Evolutionary conservation across 1,140 invertebrate species (phyloP).

Genomic region (Pomacea maculata): DNA sequence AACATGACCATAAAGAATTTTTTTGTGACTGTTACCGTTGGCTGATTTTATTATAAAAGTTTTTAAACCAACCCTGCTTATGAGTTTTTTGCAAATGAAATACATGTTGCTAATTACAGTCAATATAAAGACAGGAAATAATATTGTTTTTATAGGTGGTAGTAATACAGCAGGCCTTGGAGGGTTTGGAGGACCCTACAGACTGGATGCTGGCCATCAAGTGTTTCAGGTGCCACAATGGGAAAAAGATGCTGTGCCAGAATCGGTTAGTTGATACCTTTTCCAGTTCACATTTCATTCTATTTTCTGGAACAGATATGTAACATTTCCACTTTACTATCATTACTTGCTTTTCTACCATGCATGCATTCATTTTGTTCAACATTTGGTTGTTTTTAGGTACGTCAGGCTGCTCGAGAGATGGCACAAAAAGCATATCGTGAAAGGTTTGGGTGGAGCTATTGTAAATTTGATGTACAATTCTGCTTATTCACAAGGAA

Average conservation of each 20-base stretch:
- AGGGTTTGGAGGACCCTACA: conserved; percentile 64
- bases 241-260: conserved; percentile 90
- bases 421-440: conserved; percentile 92
- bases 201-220: conserved; percentile 88
- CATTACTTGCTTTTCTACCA: not conserved
- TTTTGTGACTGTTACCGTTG: too few species aligned
- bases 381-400: conserved; percentile 50
- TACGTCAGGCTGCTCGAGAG: conserved; percentile 87
- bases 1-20: too few species aligned
- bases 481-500: too few species aligned
- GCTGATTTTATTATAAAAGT: too few species aligned
- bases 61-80: too few species aligned
- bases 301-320: not conserved
- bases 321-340: not conserved
- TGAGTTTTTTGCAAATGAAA: too few species aligned
- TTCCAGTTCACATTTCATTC: not conserved
- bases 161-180: conserved; percentile 86
- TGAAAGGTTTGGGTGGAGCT: conserved; percentile 68
- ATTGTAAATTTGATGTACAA: too few species aligned
- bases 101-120: too few species aligned
- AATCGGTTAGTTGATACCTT: conserved; percentile 69
- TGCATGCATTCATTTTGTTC: not conserved
- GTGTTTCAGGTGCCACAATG: conserved; percentile 90
- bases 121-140: too few species aligned
- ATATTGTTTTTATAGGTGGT: conserved; percentile 55